Base-by-base conservation (phyloP, 1,140 invertebrate genomes). In the Centruroides vittatus region DNA sequence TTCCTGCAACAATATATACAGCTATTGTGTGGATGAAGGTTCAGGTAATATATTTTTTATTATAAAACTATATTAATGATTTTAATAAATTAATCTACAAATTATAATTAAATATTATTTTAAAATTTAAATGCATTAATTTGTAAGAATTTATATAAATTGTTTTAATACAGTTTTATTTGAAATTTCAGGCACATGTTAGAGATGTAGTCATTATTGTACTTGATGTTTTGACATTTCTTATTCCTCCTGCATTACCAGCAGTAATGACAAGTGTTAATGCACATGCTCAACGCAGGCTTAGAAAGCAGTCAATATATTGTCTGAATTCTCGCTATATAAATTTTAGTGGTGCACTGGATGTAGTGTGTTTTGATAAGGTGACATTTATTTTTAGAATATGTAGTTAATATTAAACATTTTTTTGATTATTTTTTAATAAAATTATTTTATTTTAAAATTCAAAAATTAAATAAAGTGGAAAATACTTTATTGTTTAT, bases 281-380 rank as follows among this genome's bases (percentile, higher is more conserved):
- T 55, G 75, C 78, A 34, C 76, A 79, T 67, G 76, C 78, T 10
- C 80, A 81, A 68, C 67, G 67, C 35, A 60, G 80, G 13, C 68
- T 81, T 13, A 76, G 76, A 65, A 72, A 70, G 34, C 65, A 69
- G 2, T 65, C 68, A 4, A 78, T 81, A 50, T 81, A 73, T 68
- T 81, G 79, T 61, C 77, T 81, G 48, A 78, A 74, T 67, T 78
- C 80, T 3, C 70, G 72, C 10, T 73, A 73, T 58, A 80, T 81
- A 60, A 78, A 74, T 63, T 69, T 77, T 10, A 73, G 75, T 61
- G 80, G 80, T 2, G 74, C 72, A 47, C 67, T 81, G 12, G 78
- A 81, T 66, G 70, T 76, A 46, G 73, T 79, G 47, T 80, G 79
- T 62, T 81, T 81, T 70, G 80, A 81, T 66, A 81, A 81, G 74